A percentile compares a stretch with the other conserved stretches of the same genome.
phyloP scores from a whole-genome alignment of 2,888 invertebrate genomes.

The Ectobius pallidus region DNA sequence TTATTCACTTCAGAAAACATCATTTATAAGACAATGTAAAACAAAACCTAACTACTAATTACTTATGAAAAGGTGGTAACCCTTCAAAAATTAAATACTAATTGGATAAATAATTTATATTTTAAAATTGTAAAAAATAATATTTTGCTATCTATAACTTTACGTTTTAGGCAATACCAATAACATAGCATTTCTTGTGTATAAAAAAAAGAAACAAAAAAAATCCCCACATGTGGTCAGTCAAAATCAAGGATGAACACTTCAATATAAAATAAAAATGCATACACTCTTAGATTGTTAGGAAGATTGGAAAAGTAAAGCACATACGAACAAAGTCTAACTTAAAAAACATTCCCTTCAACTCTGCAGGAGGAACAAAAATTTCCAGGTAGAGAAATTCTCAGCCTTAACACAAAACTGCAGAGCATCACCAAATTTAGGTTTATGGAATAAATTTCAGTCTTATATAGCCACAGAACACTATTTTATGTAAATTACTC shows the following conservation, averaged over 20 bases:
- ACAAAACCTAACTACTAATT: too few relatives aligned
- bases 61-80: not conserved
- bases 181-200: not conserved
- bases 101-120: not conserved
- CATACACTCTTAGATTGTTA: not conserved
- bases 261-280: slow-evolving; percentile 3
- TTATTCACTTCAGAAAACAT: too few relatives aligned
- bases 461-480: slow-evolving; percentile 7
- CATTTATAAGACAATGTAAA: too few relatives aligned
- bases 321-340: not conserved
- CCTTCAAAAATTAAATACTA: slow-evolving; percentile 3
- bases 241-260: not conserved
- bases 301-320: not conserved
- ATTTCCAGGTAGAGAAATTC: not conserved
- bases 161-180: not conserved
- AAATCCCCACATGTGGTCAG: not conserved
- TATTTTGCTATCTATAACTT: not conserved
- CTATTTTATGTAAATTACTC: slow-evolving; percentile 2
- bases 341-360: not conserved
- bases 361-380: not conserved
- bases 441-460: slow-evolving; percentile 13
- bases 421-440: not conserved
- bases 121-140: slow-evolving; percentile 8
- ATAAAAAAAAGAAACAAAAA: slow-evolving; percentile 2
- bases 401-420: not conserved